phyloP scores from a whole-genome alignment of 1,140 invertebrate genomes.

The Dryas iulia region DNA sequence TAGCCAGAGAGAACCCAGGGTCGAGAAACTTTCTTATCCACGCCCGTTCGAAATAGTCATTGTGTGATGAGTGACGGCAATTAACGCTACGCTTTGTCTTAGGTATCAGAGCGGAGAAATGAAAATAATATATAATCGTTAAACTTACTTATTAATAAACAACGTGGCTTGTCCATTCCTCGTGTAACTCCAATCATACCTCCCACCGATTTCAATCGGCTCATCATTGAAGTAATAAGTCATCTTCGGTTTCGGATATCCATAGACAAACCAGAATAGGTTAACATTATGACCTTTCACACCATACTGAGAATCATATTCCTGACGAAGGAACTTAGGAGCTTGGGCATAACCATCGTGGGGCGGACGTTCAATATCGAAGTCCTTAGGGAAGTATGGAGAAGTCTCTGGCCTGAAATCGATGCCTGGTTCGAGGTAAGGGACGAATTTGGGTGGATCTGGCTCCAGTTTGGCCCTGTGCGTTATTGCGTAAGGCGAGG shows the following conservation, averaged over 20 bases:
- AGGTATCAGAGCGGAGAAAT: too few species aligned
- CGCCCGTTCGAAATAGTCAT: too few species aligned
- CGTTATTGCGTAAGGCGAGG: constrained; percentile 92
- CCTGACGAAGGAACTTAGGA: constrained; percentile 91
- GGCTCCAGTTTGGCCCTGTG: constrained; percentile 90
- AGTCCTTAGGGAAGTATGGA: constrained; percentile 94
- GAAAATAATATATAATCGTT: too few species aligned
- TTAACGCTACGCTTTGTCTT: too few species aligned
- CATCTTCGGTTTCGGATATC: constrained; percentile 95
- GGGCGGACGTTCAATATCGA: constrained; percentile 92
- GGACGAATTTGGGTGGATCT: constrained; percentile 88
- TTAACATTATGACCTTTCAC: constrained; percentile 93
- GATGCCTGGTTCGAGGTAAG: constrained; percentile 89
- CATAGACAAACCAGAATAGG: constrained; percentile 95
- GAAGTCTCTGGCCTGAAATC: constrained; percentile 93
- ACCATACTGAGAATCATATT: constrained; percentile 92
- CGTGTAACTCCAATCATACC: constrained; percentile 92
- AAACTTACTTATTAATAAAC: constrained; percentile 89
- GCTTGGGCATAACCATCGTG: constrained; percentile 91
- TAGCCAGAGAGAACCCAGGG: too few species aligned
- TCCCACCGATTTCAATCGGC: constrained; percentile 88
- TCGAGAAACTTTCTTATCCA: too few species aligned
- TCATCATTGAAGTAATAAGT: constrained; percentile 93
- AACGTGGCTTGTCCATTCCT: constrained; percentile 93
- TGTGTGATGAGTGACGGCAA: too few species aligned